Base-by-base conservation (phyloP, 1,140 invertebrate genomes). In the Anagrus nilaparvatae region DNA sequence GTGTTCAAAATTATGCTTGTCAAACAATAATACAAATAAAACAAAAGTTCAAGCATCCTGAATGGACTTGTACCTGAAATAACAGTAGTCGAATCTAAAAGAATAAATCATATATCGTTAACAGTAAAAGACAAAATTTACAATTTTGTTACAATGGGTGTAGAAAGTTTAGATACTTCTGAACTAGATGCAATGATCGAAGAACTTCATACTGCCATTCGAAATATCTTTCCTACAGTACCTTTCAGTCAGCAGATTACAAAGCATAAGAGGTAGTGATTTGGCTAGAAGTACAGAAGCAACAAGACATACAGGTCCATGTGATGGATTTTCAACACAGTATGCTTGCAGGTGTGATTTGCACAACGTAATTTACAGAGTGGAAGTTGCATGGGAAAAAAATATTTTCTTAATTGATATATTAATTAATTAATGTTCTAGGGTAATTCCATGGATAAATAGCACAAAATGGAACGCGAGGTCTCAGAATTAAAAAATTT, bases 281-380 rank as follows among this genome's bases (percentile, higher is more conserved):
- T 71, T 75, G 46, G 74, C 67, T 29, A 53, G 65, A 43, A 65
- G 76, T 49, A 74, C 74, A 10, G 72, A 75, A 43, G 77, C 76
- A 50, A 72, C 73, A 12, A 69, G 77, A 43, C 81, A 81, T 52
- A 72, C 77, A 29, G 83, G 83, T 4, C 89, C 91, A 13, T 97
- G 91, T 61, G 90, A 89, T 4, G 89, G 90, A 32, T 97, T 93
- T 64, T 92, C 90, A 20, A 85, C 85, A 36, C 90, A 94, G 68
- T 96, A 97, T 72, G 86, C 87, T 16, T 93, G 89, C 60, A 94
- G 94, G 87, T 97, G 92, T 63, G 91, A 97, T 69, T 85, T 86
- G 56, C 87, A 90, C 64, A 78, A 80, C 52, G 78, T 92, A 41
- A 84, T 88, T n/a, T 94, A 91, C 63, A 72, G 87, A 76, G 91